Percentiles rank a stretch among this genome's conserved stretches.
Evolutionary conservation across 2,113 vertebrate species (phyloP).

Genomic region (Entomyzon cyanotis): DNA sequence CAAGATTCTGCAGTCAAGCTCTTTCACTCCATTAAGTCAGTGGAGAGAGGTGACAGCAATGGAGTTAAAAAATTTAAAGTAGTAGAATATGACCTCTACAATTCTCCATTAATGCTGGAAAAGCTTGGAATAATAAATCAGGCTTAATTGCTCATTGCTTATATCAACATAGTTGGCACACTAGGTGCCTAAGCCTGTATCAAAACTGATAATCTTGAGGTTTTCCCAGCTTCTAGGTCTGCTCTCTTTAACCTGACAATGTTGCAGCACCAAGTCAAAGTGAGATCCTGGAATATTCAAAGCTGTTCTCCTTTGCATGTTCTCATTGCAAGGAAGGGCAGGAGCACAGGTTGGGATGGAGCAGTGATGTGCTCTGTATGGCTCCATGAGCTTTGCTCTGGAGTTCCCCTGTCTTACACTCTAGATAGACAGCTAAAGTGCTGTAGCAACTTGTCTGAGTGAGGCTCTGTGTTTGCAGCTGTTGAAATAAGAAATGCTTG

Average conservation of each 20-base stretch:
- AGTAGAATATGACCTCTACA: not conserved
- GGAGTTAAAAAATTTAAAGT: not conserved
- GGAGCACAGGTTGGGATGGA: not conserved
- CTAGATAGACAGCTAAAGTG: not conserved
- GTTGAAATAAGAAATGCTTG: not conserved
- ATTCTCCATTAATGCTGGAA: not conserved
- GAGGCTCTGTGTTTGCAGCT: not conserved
- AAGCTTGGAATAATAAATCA: not conserved
- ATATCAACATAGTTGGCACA: not conserved
- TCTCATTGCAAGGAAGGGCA: not conserved
- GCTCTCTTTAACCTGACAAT: not conserved
- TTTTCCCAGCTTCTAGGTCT: not conserved
- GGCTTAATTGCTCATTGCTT: not conserved
- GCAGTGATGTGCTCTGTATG: not conserved
- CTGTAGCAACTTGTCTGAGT: not conserved
- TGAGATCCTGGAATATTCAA: not conserved
- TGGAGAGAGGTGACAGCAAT: not conserved
- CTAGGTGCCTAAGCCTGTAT: not conserved
- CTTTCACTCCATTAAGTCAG: not conserved
- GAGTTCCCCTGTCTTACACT: not conserved
- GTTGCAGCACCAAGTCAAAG: not conserved
- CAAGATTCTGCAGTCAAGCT: not conserved
- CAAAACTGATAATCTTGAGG: not conserved
- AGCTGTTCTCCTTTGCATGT: not conserved
- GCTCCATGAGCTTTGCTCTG: not conserved